Evolutionary conservation across 2,888 invertebrate genomes (phyloP), one percentile per base, ranked within the genome.

Genomic region (Macrosoma leucophasiata): DNA sequence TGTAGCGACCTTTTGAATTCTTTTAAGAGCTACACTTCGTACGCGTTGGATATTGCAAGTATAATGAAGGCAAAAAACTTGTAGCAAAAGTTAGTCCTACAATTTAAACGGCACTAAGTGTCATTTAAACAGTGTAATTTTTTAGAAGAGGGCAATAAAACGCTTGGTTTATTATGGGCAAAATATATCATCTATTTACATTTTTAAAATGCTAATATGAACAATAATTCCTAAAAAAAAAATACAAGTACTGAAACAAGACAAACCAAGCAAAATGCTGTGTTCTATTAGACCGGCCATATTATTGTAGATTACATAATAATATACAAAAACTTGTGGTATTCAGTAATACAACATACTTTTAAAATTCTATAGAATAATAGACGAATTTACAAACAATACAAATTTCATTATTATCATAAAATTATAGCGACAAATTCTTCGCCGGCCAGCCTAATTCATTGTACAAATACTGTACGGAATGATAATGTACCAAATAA

Each of bases 121-220:
- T n/a, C n/a, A n/a, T n/a, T n/a, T n/a, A n/a, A n/a, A n/a, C n/a
- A n/a, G 17, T 5, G 7, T 17, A 5, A 7, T 17, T 7, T 25
- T 23, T 21, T 7, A 20, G 10, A 20, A 15, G 8, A 23, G 10
- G 15, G 17, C 32, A 36, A 33, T 33, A 44, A 42, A 50, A 46
- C 36, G 42, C 45, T 39, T 43, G 26, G 25, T 46, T 50, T 73
- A 73, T 71, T 79, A 78, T 76, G 77, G 81, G 77, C 78, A 84
- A 84, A 84, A 84, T 84, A 82, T 81, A 81, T 77, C 62, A 66
- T 77, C 69, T 82, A 82, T 82, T 79, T 82, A 81, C 82, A 84
- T 65, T 69, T 68, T 73, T 67, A 73, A 78, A 78, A 78, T 78
- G 76, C 72, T 73, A 75, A 67, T 76, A 77, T 75, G 71, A 78